These are phyloP conservation scores for Bombus sylvicola DNA, from an alignment of 1,140 invertebrate species.

Conservation along the genomic window DNA sequence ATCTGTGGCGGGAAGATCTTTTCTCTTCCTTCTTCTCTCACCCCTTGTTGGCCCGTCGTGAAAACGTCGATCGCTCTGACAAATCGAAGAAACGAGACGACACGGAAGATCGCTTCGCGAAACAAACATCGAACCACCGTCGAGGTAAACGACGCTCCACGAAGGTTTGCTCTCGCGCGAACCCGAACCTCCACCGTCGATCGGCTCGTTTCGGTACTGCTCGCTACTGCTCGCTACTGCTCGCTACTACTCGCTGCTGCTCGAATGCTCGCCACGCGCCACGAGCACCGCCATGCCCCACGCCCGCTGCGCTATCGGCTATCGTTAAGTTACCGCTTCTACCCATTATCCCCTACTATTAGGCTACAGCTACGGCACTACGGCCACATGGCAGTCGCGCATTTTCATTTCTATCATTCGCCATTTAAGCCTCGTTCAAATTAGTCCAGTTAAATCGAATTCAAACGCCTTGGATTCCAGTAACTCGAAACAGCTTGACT, in stretches of 20 bases:
- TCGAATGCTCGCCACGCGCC: conserved; percentile 56
- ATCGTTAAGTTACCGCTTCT: conserved; percentile 20
- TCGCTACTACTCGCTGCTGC: conserved; percentile 23
- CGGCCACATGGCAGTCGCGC: not conserved
- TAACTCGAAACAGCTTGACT: not conserved
- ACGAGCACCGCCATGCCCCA: conserved; percentile 32
- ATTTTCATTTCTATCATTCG: not conserved
- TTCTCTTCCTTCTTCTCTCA: not conserved
- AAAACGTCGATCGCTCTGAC: not conserved
- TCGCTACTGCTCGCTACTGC: conserved; percentile 22
- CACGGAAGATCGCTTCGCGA: conserved; percentile 31
- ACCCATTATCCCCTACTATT: conserved; percentile 16
- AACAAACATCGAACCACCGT: not conserved
- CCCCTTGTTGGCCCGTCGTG: not conserved
- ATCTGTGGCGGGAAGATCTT: not conserved
- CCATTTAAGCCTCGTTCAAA: not conserved
- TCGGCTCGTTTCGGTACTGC: conserved; percentile 40
- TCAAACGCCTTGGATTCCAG: not conserved
- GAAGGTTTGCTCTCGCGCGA: conserved; percentile 26
- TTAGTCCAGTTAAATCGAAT: not conserved
- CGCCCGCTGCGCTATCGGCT: conserved; percentile 18
- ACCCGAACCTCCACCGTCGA: conserved; percentile 18
- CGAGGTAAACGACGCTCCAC: conserved; percentile 10
- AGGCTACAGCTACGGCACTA: not conserved
- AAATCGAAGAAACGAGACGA: conserved; percentile 3